These are phyloP conservation scores for Ophiothrix spiculata DNA, from an alignment of 35 echinoderm and acorn worm genomes.

Conservation along the genomic window DNA sequence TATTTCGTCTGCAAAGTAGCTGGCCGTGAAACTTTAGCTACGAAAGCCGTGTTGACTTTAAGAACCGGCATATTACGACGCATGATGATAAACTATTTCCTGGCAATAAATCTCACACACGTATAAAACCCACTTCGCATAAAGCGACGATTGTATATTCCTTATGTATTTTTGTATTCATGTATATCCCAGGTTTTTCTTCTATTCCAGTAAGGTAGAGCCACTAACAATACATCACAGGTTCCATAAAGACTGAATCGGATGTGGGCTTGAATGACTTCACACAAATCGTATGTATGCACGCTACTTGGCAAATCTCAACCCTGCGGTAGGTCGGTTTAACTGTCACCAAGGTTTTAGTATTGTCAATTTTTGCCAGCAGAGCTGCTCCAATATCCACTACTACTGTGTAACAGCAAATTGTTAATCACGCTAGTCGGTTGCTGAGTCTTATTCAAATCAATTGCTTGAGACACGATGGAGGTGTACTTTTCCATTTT, in stretches of 20 bases:
- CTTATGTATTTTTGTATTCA: not conserved
- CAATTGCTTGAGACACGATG: too few relatives aligned
- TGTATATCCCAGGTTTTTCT: not conserved
- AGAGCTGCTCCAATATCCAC: constrained; percentile 9
- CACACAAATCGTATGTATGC: not conserved
- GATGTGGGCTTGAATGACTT: not conserved
- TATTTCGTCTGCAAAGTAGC: not conserved
- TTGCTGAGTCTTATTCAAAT: too few relatives aligned
- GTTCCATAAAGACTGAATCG: not conserved
- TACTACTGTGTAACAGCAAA: too few relatives aligned
- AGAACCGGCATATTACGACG: not conserved
- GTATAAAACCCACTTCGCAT: not conserved
- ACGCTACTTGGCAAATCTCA: not conserved
- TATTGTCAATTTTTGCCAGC: not conserved
- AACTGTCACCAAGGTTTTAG: too few relatives aligned
- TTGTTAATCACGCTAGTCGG: too few relatives aligned
- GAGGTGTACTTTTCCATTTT: too few relatives aligned
- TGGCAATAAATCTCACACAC: not conserved
- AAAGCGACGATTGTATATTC: not conserved
- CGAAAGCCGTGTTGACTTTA: not conserved
- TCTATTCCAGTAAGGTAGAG: not conserved
- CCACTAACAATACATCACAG: not conserved
- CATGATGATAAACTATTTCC: not conserved
- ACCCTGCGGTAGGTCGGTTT: not conserved
- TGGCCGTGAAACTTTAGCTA: not conserved